Conservation (phyloP, 2,888 invertebrate genomes). For the Zhuqinia jingwanae region DNA sequence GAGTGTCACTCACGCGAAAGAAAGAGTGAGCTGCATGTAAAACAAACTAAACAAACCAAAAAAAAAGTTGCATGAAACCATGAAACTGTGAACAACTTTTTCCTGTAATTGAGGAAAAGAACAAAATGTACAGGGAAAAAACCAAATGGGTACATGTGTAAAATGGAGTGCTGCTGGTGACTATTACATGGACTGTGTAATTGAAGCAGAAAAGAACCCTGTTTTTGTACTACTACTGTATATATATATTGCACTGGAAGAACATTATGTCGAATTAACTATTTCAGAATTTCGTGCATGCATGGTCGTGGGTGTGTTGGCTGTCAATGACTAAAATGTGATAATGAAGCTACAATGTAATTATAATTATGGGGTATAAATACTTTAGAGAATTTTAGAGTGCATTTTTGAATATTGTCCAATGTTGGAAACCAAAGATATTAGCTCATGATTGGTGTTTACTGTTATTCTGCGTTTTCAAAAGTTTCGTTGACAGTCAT, state of each 20-base stretch:
- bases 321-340: constrained; percentile 26
- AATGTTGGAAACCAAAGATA: too few species aligned
- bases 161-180: background rate
- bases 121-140: constrained; percentile 3
- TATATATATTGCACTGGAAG: background rate
- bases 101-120: constrained; percentile 21
- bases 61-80: constrained; percentile 28
- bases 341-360: background rate
- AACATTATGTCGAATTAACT: background rate
- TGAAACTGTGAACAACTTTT: constrained; percentile 42
- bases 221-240: background rate
- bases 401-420: background rate
- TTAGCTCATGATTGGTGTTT: too few species aligned
- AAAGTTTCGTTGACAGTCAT: too few species aligned
- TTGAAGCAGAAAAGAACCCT: background rate
- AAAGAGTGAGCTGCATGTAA: constrained; percentile 24
- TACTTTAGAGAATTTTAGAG: background rate
- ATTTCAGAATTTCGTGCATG: constrained; percentile 5
- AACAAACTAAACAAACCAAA: constrained; percentile 11
- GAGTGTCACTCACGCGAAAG: constrained; percentile 70
- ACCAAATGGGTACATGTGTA: background rate
- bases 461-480: too few species aligned
- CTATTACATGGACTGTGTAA: background rate
- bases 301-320: constrained; percentile 32
- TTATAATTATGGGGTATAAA: background rate